Conservation (phyloP, 2,797 vertebrate species). For the Petrocephalus schoutedeni region DNA sequence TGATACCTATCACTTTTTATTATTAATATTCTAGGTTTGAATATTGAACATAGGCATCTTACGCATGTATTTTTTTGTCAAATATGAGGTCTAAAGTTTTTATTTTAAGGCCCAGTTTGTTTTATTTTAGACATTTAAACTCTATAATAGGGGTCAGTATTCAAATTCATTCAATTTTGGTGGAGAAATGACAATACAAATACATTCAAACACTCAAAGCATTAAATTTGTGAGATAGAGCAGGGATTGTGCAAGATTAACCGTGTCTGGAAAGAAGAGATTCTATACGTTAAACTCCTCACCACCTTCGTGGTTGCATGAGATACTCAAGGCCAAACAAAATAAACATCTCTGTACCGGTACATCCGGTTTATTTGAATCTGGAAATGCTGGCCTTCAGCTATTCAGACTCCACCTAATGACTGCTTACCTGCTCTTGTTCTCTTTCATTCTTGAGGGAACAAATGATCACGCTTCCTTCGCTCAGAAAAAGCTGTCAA, state of each 20-base stretch:
- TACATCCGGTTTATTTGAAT: slow-evolving; percentile 70
- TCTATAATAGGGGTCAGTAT: not conserved
- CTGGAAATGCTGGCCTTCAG: slow-evolving; percentile 60
- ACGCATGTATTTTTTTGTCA: not conserved
- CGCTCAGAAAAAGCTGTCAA: slow-evolving; percentile 57
- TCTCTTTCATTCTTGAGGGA: not conserved
- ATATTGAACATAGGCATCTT: not conserved
- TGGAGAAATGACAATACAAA: not conserved
- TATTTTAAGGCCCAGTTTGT: not conserved
- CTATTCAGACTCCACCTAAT: slow-evolving; percentile 48
- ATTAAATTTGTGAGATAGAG: not conserved
- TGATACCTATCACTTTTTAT: not conserved
- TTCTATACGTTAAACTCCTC: slow-evolving; percentile 78
- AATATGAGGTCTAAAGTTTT: not conserved
- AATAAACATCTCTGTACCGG: slow-evolving; percentile 80
- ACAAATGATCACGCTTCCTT: slow-evolving; percentile 18
- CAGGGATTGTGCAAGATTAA: not conserved
- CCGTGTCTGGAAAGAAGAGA: slow-evolving; percentile 71
- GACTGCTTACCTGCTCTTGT: slow-evolving; percentile 47
- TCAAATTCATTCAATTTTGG: not conserved
- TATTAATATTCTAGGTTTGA: not conserved
- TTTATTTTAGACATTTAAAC: not conserved
- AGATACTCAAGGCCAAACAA: slow-evolving; percentile 66
- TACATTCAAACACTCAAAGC: not conserved
- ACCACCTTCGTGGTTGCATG: slow-evolving; percentile 52